Conservation (phyloP, 2,888 invertebrate genomes). For the Acleris emargana region DNA sequence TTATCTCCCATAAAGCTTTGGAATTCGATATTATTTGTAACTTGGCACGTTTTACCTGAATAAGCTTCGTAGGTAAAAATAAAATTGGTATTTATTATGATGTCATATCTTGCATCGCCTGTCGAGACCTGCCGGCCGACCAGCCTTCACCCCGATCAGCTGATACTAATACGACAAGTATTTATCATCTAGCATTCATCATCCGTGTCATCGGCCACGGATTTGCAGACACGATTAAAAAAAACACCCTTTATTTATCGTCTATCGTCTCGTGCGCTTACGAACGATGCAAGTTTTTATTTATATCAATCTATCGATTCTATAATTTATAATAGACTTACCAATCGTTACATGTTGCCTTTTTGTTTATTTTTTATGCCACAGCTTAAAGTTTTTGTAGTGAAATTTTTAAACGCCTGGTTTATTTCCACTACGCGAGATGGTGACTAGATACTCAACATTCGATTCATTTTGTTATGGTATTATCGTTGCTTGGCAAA, state of each 20-base stretch:
- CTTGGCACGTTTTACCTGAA: constrained; percentile 13
- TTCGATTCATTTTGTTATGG: no score
- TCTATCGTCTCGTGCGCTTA: constrained; percentile 55
- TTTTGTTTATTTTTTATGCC: constrained; percentile 41
- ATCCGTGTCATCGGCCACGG: constrained; percentile 65
- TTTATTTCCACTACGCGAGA: no score
- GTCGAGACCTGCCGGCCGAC: constrained; percentile 61
- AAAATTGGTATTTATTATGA: constrained; percentile 58
- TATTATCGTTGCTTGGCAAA: no score
- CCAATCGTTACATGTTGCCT: constrained; percentile 41
- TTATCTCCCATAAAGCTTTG: constrained; percentile 14
- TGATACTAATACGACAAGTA: constrained; percentile 70
- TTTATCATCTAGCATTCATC: constrained; percentile 73
- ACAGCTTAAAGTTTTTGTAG: constrained; percentile 28
- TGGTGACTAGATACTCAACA: no score
- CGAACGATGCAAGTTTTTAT: constrained; percentile 53
- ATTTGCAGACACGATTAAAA: constrained; percentile 58
- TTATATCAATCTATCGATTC: constrained; percentile 56
- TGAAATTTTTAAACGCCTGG: constrained; percentile 15
- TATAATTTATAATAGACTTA: constrained; percentile 49
- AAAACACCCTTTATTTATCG: constrained; percentile 59
- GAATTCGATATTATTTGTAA: constrained; percentile 18
- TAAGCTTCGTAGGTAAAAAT: background rate
- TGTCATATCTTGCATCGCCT: constrained; percentile 63
- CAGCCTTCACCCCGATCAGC: constrained; percentile 65